Percentiles rank a stretch among this genome's conserved stretches.
Evolutionary conservation across 2,113 vertebrate genomes (phyloP).

Genomic region (Pseudolaguvia tuberculata): DNA sequence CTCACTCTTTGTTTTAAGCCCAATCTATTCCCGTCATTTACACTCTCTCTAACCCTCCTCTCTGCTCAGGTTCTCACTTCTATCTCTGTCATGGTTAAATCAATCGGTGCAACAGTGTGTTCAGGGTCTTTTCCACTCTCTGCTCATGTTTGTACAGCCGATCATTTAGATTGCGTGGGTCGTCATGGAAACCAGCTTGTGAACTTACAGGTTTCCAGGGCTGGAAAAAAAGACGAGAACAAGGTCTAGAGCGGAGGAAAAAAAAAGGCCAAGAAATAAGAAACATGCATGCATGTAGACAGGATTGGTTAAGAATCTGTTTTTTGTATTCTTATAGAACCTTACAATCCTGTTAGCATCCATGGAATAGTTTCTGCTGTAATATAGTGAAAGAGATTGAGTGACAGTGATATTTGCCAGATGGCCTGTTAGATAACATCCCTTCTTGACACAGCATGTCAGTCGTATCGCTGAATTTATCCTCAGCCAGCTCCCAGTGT

Average conservation of each 20-base stretch:
- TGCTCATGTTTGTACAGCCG: constrained; percentile 43
- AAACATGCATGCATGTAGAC: constrained; percentile 23
- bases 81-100: neutral
- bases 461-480: constrained; percentile 30
- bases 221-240: constrained; percentile 34
- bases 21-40: neutral
- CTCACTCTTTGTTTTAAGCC: neutral
- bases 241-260: constrained; percentile 37
- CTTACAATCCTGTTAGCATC: neutral
- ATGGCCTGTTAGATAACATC: constrained; percentile 50
- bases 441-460: constrained; percentile 26
- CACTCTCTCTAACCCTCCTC: neutral
- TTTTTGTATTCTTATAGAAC: neutral
- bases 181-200: constrained; percentile 45
- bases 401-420: constrained; percentile 39
- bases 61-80: neutral
- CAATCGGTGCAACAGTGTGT: constrained; percentile 14
- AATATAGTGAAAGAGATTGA: constrained; percentile 19
- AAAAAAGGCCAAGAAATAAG: constrained; percentile 11
- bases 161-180: constrained; percentile 48
- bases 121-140: constrained; percentile 33
- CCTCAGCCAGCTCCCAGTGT: constrained; percentile 5
- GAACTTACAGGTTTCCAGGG: constrained; percentile 48
- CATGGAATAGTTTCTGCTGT: constrained; percentile 1
- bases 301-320: constrained; percentile 6